Evolutionary conservation across 2,113 vertebrate genomes (phyloP).

Genomic region (Sturnira hondurensis): DNA sequence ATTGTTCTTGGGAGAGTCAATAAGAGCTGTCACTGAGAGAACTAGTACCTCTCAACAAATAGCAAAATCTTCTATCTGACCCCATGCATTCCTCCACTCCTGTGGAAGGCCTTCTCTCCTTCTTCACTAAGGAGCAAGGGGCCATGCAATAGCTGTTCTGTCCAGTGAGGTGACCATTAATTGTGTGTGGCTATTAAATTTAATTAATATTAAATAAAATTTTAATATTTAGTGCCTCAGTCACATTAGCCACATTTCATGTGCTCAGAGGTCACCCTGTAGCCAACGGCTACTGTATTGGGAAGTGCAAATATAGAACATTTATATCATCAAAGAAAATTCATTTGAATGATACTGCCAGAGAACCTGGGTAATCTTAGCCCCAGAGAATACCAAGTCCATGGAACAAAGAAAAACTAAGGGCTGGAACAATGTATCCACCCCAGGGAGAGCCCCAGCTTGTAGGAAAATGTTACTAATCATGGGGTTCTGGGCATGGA

Average conservation of each 20-base stretch:
- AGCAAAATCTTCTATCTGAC: background rate
- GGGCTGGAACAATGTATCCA: background rate
- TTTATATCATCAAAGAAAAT: background rate
- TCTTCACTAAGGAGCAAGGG: background rate
- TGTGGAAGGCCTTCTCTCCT: background rate
- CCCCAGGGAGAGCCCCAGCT: background rate
- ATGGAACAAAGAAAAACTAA: background rate
- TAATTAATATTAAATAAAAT: background rate
- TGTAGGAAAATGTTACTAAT: background rate
- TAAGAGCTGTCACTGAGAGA: background rate
- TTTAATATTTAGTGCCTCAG: background rate
- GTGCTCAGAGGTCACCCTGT: background rate
- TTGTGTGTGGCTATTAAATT: background rate
- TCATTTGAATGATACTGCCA: background rate
- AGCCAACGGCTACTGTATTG: background rate
- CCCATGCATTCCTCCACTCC: background rate
- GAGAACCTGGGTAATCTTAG: background rate
- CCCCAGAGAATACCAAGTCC: background rate
- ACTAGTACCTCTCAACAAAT: background rate
- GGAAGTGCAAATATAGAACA: background rate
- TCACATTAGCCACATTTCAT: background rate
- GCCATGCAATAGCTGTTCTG: background rate
- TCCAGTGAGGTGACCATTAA: background rate
- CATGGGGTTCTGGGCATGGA: background rate
- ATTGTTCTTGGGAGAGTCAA: background rate